Conservation (phyloP, 2,797 vertebrate genomes). For the Bovichtus variegatus region DNA sequence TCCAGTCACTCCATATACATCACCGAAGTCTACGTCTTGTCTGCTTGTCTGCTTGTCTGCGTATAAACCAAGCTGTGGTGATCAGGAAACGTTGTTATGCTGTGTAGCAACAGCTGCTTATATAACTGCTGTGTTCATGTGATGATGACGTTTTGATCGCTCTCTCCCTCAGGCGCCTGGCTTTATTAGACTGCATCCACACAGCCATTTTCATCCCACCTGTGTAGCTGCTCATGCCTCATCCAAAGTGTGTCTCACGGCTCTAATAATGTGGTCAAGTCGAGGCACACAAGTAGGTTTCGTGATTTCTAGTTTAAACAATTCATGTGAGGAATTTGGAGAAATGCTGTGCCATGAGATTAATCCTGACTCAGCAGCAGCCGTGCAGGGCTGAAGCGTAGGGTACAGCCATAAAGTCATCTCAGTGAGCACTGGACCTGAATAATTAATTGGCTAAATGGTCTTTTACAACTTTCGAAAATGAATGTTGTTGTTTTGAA, state of each 20-base stretch:
- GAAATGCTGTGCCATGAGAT: slow-evolving; percentile 24
- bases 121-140: slow-evolving; percentile 50
- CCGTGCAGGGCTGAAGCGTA: slow-evolving; percentile 2
- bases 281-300: slow-evolving; percentile 33
- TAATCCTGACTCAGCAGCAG: slow-evolving; percentile 51
- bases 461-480: slow-evolving; percentile 47
- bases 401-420: slow-evolving; percentile 20
- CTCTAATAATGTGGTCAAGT: slow-evolving; percentile 17
- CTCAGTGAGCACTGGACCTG: slow-evolving; percentile 40
- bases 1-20: background rate
- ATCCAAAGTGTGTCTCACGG: slow-evolving; percentile 25
- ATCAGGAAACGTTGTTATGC: slow-evolving; percentile 34
- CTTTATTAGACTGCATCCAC: slow-evolving; percentile 43
- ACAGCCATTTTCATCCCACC: slow-evolving; percentile 34
- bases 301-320: slow-evolving; percentile 55
- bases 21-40: background rate
- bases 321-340: slow-evolving; percentile 46
- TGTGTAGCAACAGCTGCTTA: slow-evolving; percentile 62
- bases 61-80: slow-evolving; percentile 28
- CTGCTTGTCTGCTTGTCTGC: background rate
- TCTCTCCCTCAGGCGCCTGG: slow-evolving; percentile 20
- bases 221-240: slow-evolving; percentile 17
- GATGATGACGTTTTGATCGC: slow-evolving; percentile 17
- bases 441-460: slow-evolving; percentile 68
- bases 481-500: slow-evolving; percentile 32